Evolutionary conservation across 2,888 invertebrate genomes (phyloP).

Genomic region (Agelastica alni): DNA sequence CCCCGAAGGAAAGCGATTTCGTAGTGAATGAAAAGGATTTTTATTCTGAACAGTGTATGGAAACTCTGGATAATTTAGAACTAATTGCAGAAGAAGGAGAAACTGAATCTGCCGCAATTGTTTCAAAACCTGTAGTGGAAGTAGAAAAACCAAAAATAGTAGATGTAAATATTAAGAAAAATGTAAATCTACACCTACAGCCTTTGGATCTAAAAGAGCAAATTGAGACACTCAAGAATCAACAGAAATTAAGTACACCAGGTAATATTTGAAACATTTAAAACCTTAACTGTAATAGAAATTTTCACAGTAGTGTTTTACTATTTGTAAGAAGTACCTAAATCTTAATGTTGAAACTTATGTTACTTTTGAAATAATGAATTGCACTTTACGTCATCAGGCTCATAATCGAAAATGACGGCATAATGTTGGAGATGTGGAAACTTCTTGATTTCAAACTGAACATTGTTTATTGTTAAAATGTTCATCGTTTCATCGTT

Average conservation of each 20-base stretch:
- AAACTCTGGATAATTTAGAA: slow-evolving; percentile 52
- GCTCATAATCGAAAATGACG: too few species aligned
- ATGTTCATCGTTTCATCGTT: too few species aligned
- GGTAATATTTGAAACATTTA: too few species aligned
- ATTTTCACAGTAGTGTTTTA: too few species aligned
- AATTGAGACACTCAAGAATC: slow-evolving; percentile 53
- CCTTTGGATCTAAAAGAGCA: slow-evolving; percentile 63
- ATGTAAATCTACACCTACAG: slow-evolving; percentile 54
- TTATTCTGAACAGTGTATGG: slow-evolving; percentile 55
- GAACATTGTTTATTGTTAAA: too few species aligned
- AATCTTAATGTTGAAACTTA: too few species aligned
- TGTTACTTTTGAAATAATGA: too few species aligned
- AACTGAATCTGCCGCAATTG: slow-evolving; percentile 26
- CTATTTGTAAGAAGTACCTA: too few species aligned
- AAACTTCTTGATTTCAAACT: too few species aligned
- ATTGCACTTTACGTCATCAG: too few species aligned
- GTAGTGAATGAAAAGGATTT: slow-evolving; percentile 49
- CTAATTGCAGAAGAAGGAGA: slow-evolving; percentile 45
- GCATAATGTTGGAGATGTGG: too few species aligned
- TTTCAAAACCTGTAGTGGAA: slow-evolving; percentile 4
- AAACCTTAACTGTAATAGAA: too few species aligned
- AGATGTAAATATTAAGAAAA: slow-evolving; percentile 29
- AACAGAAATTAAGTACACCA: slow-evolving; percentile 54
- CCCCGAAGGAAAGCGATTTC: slow-evolving; percentile 53
- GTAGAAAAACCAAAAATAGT: slow-evolving; percentile 22